A percentile compares a stretch with the other conserved stretches of the same genome.
These are phyloP conservation scores for Leucoraja erinaceus DNA, from an alignment of 2,113 vertebrate species.

Conservation along the genomic window DNA sequence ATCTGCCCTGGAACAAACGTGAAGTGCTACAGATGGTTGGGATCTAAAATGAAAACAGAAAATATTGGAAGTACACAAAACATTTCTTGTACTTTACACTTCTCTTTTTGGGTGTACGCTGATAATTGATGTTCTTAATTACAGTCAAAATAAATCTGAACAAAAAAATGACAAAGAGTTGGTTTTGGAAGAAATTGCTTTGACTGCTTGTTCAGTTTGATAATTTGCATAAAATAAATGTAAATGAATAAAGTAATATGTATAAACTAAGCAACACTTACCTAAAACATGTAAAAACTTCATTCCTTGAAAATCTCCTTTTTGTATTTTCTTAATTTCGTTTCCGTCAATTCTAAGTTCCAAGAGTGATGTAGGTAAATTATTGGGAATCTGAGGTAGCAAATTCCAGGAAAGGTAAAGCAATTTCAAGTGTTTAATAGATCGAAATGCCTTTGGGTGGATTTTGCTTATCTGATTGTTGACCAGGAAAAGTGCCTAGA, in stretches of 20 bases:
- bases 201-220: not conserved
- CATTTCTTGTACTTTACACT: too few species aligned
- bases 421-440: slow-evolving; percentile 72
- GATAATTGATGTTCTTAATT: not conserved
- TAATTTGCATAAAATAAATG: not conserved
- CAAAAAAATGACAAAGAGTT: not conserved
- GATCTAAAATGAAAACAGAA: too few species aligned
- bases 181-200: not conserved
- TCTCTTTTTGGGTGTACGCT: not conserved
- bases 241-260: not conserved
- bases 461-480: slow-evolving; percentile 90
- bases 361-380: slow-evolving; percentile 76
- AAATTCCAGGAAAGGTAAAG: slow-evolving; percentile 89
- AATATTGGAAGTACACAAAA: too few species aligned
- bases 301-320: slow-evolving; percentile 80
- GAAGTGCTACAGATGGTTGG: too few species aligned
- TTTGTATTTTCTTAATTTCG: slow-evolving; percentile 79
- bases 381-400: slow-evolving; percentile 79
- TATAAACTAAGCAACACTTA: slow-evolving; percentile 45
- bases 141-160: not conserved
- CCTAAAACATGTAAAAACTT: slow-evolving; percentile 86
- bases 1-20: too few species aligned
- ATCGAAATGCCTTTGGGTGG: slow-evolving; percentile 83
- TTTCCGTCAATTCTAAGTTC: slow-evolving; percentile 92
- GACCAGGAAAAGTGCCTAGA: slow-evolving; percentile 84